Base-by-base conservation (phyloP, 2,797 vertebrate genomes). In the Lithobates sylvaticus region DNA sequence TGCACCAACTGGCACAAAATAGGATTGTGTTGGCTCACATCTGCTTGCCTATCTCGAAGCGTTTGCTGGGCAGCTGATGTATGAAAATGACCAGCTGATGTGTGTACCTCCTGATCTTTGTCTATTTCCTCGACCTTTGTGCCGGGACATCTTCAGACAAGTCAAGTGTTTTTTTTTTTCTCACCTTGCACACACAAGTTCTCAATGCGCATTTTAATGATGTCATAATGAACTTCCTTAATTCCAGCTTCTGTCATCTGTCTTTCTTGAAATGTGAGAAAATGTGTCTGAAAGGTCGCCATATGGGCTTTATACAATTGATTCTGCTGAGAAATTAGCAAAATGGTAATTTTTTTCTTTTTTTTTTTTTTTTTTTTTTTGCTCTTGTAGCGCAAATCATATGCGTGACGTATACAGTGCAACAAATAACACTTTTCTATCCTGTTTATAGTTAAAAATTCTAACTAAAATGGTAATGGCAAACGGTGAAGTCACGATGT, bases 251-350 rank as follows among this genome's bases (percentile, higher is more conserved):
- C 70, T 84, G 86, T 87, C 86, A 79, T 87, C 80, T 87, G 81
- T 83, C 86, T 83, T 86, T 76, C 50, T 83, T 44, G n/a, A 87
- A 84, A 87, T 70, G 81, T 87, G 86, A 78, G 86, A 87, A 87
- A 83, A 87, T 84, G 86, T 84, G 81, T 84, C 76, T 84, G 86
- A 87, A 87, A 87, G 86, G 86, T 87, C 86, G 81, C 83, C 86
- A 87, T 87, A 87, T 87, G 86, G 80, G 69, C 81, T 39, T 79
- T 26, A 74, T 83, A 83, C 86, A 84, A 87, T 79, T 68, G 81
- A 84, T 87, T 87, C 81, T 78, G 61, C 78, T 67, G 54, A 39
- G 47, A 79, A 83, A 74, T 61, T 69, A 69, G 29, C 36, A 87
- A 83, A 79, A 79, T 84, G 76, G 5, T 29, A 86, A 83, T 86